Percentiles rank a stretch among this genome's conserved stretches.
Evolutionary conservation across 2,888 invertebrate genomes (phyloP).

Genomic region (Noctua janthina): DNA sequence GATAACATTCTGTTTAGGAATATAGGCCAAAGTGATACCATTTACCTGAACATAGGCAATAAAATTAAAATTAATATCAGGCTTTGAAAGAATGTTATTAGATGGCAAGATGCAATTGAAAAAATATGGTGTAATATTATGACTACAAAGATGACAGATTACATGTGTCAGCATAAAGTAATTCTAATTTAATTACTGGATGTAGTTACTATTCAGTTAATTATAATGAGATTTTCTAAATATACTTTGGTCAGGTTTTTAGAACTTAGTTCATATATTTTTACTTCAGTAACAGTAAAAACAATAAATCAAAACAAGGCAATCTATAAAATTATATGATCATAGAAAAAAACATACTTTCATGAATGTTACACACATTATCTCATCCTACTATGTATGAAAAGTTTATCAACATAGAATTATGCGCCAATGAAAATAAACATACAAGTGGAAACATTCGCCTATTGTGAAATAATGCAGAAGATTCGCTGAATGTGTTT

Average conservation of each 20-base stretch:
- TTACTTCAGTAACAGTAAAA: background rate
- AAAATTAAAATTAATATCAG: background rate
- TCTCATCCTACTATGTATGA: conserved; percentile 18
- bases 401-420: conserved; percentile 29
- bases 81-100: background rate
- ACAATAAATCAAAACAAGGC: conserved; percentile 10
- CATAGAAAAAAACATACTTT: background rate
- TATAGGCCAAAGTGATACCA: background rate
- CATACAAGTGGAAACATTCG: conserved; percentile 14
- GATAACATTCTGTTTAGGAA: background rate
- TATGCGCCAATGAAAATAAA: conserved; percentile 1
- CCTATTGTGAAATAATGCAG: conserved; percentile 48
- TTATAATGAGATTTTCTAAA: background rate
- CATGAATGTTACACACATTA: background rate
- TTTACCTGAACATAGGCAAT: background rate
- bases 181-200: conserved; percentile 28
- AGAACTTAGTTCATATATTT: background rate
- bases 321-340: background rate
- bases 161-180: conserved; percentile 12
- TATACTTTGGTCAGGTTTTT: background rate
- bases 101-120: background rate
- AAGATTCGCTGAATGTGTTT: conserved; percentile 52
- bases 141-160: background rate
- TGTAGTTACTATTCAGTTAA: background rate
- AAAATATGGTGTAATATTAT: conserved; percentile 39